Conservation (phyloP, 2,888 invertebrate species). For the Keiferia lycopersicella region DNA sequence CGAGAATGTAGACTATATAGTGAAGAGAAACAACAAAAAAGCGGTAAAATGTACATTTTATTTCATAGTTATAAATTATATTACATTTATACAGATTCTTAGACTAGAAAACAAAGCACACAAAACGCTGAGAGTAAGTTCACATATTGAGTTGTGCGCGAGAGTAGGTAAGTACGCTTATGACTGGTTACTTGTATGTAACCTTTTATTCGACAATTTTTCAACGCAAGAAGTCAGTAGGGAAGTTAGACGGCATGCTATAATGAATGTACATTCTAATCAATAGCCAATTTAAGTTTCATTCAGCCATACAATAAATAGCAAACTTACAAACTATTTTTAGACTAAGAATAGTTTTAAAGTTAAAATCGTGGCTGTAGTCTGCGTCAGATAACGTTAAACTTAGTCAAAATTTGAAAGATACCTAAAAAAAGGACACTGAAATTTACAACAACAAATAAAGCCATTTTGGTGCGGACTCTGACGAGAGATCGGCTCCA, state of each 20-base stretch:
- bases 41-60: constrained; percentile 16
- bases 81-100: constrained; percentile 45
- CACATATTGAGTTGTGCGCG: no score
- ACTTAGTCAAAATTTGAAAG: no score
- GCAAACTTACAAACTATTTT: neutral
- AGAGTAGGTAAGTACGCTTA: no score
- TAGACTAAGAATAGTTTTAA: neutral
- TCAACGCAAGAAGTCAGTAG: neutral
- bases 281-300: neutral
- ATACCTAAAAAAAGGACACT: no score
- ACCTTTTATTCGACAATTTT: neutral
- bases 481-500: no score
- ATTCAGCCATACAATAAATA: neutral
- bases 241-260: no score
- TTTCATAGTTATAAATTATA: constrained; percentile 32
- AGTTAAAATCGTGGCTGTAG: no score
- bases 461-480: neutral
- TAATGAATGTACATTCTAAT: no score
- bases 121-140: constrained; percentile 13
- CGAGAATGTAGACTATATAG: no score
- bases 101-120: constrained; percentile 43
- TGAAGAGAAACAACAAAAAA: constrained; percentile 5
- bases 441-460: neutral
- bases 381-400: no score
- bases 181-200: no score